Conservation (phyloP, 2,888 invertebrate species). For the Eilema caniola region DNA sequence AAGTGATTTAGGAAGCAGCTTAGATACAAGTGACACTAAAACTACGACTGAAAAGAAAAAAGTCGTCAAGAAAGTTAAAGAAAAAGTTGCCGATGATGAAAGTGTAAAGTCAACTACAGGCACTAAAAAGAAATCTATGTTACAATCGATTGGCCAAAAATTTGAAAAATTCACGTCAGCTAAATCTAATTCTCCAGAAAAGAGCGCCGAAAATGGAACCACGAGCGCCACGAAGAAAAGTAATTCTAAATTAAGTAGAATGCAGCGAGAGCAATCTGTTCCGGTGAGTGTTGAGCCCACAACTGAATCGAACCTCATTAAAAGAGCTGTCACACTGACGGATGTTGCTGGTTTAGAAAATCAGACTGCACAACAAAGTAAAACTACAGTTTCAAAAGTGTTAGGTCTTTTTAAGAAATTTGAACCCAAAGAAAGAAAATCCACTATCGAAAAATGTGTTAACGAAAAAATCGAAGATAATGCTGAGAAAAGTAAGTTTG, state of each 20-base stretch:
- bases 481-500: slow-evolving; percentile 52
- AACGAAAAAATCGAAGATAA: slow-evolving; percentile 57
- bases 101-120: slow-evolving; percentile 63
- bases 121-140: slow-evolving; percentile 89
- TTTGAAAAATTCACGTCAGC: slow-evolving; percentile 89
- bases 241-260: slow-evolving; percentile 83
- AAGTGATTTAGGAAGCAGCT: slow-evolving; percentile 68
- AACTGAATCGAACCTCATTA: slow-evolving; percentile 90
- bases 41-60: slow-evolving; percentile 75
- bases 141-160: slow-evolving; percentile 93
- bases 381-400: slow-evolving; percentile 91
- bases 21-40: slow-evolving; percentile 68
- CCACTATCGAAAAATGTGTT: slow-evolving; percentile 63
- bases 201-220: slow-evolving; percentile 70
- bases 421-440: slow-evolving; percentile 87
- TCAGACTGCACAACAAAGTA: slow-evolving; percentile 78
- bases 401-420: slow-evolving; percentile 92
- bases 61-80: slow-evolving; percentile 77
- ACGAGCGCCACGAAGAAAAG: slow-evolving; percentile 66
- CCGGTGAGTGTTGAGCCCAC: slow-evolving; percentile 84
- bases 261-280: slow-evolving; percentile 89
- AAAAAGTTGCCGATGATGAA: slow-evolving; percentile 72
- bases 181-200: slow-evolving; percentile 82
- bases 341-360: slow-evolving; percentile 86
- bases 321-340: slow-evolving; percentile 91